Base-by-base conservation (phyloP, 2,797 vertebrate genomes). In the Sebastes kiyomatsui region DNA sequence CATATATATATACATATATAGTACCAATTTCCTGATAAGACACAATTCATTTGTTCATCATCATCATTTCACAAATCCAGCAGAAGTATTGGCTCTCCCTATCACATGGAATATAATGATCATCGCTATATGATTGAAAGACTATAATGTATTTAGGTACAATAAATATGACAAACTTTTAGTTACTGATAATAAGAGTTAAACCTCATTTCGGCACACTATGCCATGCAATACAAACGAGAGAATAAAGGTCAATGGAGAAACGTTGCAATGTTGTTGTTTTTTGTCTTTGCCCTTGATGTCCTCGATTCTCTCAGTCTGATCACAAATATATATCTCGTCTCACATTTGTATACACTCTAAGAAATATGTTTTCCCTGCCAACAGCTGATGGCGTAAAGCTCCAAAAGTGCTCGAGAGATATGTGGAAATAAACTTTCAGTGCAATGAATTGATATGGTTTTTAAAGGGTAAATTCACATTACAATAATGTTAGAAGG, bases 381-480 rank as follows among this genome's bases (percentile, higher is more conserved):
- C 61, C 65, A 83, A 80, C 30, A 79, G 58, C 70, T 72, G 70
- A 76, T 81, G 71, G 1, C 68, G 25, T 67, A 54, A 81, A 88
- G 64, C 77, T 86, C 71, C 42, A 49, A 89, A 88, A 88, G 86
- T 81, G 77, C 79, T 81, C 13, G 32, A 75, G 67, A 75, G 55
- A 82, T 82, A 75, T 65, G 22, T 76, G 62, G 46, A 18, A 64
- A 86, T 61, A 79, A 59, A 60, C 54, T 46, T 77, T 72, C 52
- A 87, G 87, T 92, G 83, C 87, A 91, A 81, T 78, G 13, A 68
- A 70, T 22, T 85, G 64, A 87, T 90, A 66, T 78, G 62, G 9
- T 60, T 83, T 80, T 83, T 75, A 86, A 88, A 86, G 49, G 56
- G 79, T 74, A 64, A 62, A 55, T 74, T 90, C 68, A 80, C 28